These are phyloP conservation scores for Rissa tridactyla DNA, from an alignment of 2,113 vertebrate species.

Conservation along the genomic window DNA sequence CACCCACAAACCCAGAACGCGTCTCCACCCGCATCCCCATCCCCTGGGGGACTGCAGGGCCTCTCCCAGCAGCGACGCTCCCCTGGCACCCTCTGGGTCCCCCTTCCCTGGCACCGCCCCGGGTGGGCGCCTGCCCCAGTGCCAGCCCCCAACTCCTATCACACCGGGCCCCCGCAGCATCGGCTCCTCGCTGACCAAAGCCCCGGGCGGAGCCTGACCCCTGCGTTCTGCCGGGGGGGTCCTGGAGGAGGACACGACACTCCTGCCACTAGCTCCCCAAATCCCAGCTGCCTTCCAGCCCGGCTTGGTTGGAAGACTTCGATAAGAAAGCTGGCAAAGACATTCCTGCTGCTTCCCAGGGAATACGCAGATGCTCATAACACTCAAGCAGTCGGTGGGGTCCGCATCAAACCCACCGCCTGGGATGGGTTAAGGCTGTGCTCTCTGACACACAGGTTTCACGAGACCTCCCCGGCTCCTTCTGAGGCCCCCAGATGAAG, in stretches of 20 bases:
- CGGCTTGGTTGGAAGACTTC: neutral
- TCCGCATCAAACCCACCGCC: accelerated
- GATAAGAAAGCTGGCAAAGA: neutral
- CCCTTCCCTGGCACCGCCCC: neutral
- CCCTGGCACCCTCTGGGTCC: neutral
- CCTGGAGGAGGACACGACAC: neutral
- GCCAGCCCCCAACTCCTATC: neutral
- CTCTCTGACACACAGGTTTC: neutral
- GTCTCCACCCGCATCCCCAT: neutral
- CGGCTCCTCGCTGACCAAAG: neutral
- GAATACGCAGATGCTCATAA: accelerated
- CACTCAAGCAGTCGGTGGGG: accelerated
- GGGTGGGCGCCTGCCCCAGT: neutral
- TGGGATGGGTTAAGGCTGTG: neutral
- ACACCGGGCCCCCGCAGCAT: neutral
- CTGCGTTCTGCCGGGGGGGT: accelerated
- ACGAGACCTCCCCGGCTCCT: neutral
- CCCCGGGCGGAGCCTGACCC: neutral
- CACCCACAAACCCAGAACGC: accelerated
- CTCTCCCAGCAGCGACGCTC: neutral
- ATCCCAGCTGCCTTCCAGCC: neutral
- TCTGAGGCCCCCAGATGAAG: neutral
- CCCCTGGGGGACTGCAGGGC: neutral
- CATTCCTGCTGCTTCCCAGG: neutral
- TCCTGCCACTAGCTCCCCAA: neutral